Evolutionary conservation across 2,888 invertebrate species (phyloP), one percentile per base, ranked within the genome.

Genomic region (Lamproptera curius): DNA sequence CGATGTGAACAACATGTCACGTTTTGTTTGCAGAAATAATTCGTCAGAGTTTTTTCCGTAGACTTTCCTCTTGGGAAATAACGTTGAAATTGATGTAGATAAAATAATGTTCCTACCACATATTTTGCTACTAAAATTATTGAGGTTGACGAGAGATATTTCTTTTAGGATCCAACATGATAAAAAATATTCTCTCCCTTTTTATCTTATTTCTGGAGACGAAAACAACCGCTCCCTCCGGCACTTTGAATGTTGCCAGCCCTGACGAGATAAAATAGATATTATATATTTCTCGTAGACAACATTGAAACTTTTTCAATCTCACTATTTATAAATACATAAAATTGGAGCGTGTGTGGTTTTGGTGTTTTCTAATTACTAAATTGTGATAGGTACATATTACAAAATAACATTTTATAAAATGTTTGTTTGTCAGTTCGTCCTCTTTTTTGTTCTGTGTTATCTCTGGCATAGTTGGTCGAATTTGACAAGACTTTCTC

Each of bases 41-140:
- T 41, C 17, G 14, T 16, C 15, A 17, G 5, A 36, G 16, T 16
- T 23, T 39, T 14, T 34, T 17, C 26, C 26, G 14, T 10, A 14
- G 23, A 23, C 37, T n/a, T 37, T 42, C 38, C 48, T 48, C 48
- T n/a, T 38, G 48, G 48, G 48, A 48, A 48, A 48, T 48, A 48
- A 48, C 42, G 33, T 38, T 33, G 39, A 48, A 48, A 48, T 42
- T 48, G 42, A 38, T 33, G 48, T 48, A 34, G 42, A 42, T 26
- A 48, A 48, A 48, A 42, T 38, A 42, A 39, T 33, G 38, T 20
- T 48, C 20, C 38, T 13, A 16, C 16, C 17, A n/a, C 31, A 5
- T 33, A 35, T 42, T 48, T 37, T 20, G 26, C 23, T 8, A 31
- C 38, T 38, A 23, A 42, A 20, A 33, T 34, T 34, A 48, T 42